A percentile compares a stretch with the other conserved stretches of the same genome.
Evolutionary conservation across 2,797 vertebrate genomes (phyloP).

Genomic region (Chelmon rostratus): DNA sequence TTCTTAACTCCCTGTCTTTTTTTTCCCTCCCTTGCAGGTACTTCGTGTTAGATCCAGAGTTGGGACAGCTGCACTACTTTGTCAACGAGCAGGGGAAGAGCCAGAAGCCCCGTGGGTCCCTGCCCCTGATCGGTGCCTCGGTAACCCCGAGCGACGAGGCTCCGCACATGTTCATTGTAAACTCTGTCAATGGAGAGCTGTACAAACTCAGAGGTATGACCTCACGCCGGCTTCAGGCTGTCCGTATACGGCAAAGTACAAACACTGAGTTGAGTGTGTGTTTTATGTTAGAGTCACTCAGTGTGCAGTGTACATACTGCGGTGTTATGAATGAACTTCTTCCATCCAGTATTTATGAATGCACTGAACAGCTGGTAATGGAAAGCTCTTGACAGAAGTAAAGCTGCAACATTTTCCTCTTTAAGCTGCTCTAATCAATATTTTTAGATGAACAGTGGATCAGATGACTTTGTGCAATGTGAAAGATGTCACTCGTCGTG

Average conservation of each 20-base stretch:
- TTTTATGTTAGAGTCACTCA: slow-evolving; percentile 16
- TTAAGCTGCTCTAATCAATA: slow-evolving; percentile 4
- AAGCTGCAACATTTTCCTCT: not conserved
- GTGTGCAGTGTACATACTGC: slow-evolving; percentile 2
- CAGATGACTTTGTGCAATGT: not conserved
- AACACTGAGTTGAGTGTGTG: slow-evolving; percentile 30
- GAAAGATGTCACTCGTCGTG: not conserved
- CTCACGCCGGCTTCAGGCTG: slow-evolving; percentile 24
- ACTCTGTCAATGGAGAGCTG: slow-evolving; percentile 93
- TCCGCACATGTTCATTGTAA: slow-evolving; percentile 94
- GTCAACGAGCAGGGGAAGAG: slow-evolving; percentile 94
- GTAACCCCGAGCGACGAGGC: slow-evolving; percentile 94
- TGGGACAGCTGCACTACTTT: slow-evolving; percentile 95
- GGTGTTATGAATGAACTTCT: slow-evolving; percentile 39
- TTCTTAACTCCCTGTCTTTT: slow-evolving; percentile 33
- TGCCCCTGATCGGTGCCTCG: slow-evolving; percentile 93
- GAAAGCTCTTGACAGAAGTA: not conserved
- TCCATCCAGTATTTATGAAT: slow-evolving; percentile 22
- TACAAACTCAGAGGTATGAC: slow-evolving; percentile 95
- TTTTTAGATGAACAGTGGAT: not conserved
- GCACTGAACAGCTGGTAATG: not conserved
- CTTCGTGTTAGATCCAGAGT: slow-evolving; percentile 94
- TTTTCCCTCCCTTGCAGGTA: slow-evolving; percentile 85
- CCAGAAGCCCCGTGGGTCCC: slow-evolving; percentile 94
- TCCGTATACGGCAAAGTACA: slow-evolving; percentile 30